Conservation (phyloP, 92 coral and sea anemone species). For the Scolanthus callimorphus region DNA sequence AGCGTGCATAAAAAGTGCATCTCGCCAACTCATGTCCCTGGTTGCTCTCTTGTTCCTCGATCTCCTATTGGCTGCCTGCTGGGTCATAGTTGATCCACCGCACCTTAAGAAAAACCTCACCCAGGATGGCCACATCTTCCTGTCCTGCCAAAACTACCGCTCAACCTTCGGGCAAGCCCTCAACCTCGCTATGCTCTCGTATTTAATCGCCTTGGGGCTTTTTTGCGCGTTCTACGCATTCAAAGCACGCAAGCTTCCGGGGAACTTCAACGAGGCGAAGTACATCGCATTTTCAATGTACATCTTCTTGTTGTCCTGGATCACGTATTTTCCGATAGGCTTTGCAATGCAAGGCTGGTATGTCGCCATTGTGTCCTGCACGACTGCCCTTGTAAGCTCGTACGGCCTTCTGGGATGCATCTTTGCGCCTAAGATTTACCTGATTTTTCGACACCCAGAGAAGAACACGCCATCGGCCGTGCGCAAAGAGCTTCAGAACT, state of each 20-base stretch:
- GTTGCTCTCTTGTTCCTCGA: constrained; percentile 29
- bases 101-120: constrained; percentile 14
- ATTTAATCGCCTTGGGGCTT: constrained; percentile 41
- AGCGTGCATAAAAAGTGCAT: constrained; percentile 34
- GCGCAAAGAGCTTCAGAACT: too few relatives aligned
- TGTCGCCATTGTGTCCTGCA: constrained; percentile 57
- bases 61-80: constrained; percentile 23
- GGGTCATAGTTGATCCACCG: constrained; percentile 56
- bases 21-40: constrained; percentile 47
- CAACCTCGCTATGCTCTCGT: constrained; percentile 32
- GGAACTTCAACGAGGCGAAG: too few relatives aligned
- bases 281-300: constrained; percentile 75
- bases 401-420: constrained; percentile 44
- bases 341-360: constrained; percentile 57
- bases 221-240: constrained; percentile 61
- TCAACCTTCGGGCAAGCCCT: constrained; percentile 19
- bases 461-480: constrained; percentile 42
- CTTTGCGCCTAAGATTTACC: constrained; percentile 59
- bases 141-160: constrained; percentile 37
- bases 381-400: constrained; percentile 47
- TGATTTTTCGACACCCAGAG: constrained; percentile 54
- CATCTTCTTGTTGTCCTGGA: too few relatives aligned
- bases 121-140: constrained; percentile 24
- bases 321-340: constrained; percentile 60
- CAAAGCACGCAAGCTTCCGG: constrained; percentile 65